These are phyloP conservation scores for Myotis lucifugus DNA, from an alignment of 2,113 vertebrate species.

Conservation along the genomic window DNA sequence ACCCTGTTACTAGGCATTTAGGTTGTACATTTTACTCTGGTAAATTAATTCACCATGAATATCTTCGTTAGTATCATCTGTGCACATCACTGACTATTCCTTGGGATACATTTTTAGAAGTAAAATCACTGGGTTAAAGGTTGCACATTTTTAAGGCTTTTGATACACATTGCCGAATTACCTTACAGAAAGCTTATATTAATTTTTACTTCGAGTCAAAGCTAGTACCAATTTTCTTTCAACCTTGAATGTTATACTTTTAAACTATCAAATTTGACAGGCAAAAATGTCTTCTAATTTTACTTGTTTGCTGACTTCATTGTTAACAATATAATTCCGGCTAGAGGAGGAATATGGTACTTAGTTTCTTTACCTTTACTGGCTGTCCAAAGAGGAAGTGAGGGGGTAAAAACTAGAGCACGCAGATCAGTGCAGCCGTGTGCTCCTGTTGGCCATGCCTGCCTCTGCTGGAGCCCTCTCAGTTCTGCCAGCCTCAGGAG, in stretches of 20 bases:
- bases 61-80: background rate
- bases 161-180: background rate
- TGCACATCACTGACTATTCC: background rate
- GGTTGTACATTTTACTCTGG: background rate
- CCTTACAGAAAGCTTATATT: background rate
- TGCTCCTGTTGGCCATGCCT: background rate
- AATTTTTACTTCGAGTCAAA: background rate
- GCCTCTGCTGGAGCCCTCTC: background rate
- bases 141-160: background rate
- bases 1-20: background rate
- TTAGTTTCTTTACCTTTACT: background rate
- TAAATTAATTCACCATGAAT: background rate
- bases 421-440: rapidly evolving
- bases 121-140: background rate
- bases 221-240: background rate
- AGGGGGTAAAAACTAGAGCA: background rate
- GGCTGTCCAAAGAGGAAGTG: background rate
- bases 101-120: background rate
- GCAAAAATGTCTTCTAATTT: background rate
- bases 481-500: background rate
- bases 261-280: background rate
- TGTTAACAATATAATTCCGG: background rate
- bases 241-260: background rate
- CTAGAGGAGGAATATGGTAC: background rate
- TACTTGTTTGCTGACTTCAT: background rate